phyloP scores from a whole-genome alignment of 1,140 invertebrate species.

The Tenebrio molitor region DNA sequence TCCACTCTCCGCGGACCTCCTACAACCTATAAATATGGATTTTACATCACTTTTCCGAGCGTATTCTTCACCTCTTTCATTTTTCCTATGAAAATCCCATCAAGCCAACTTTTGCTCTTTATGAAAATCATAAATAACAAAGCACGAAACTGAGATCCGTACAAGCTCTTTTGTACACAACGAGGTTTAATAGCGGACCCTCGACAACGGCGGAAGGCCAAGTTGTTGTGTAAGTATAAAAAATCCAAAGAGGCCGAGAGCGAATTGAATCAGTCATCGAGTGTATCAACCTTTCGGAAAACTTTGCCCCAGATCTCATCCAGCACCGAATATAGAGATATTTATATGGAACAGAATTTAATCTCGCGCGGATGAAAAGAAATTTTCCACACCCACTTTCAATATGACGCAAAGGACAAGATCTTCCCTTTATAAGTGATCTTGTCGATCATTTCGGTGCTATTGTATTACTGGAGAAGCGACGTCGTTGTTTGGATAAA shows the following conservation, averaged over 20 bases:
- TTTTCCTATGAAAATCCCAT: slow-evolving; percentile 4
- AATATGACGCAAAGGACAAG: slow-evolving; percentile 10
- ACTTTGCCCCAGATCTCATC: slow-evolving; percentile 2
- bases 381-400: slow-evolving; percentile 14
- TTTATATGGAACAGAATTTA: slow-evolving; percentile 15
- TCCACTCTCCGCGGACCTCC: slow-evolving; percentile 8
- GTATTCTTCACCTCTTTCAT: slow-evolving; percentile 4
- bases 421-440: slow-evolving; percentile 14
- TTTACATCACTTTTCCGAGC: slow-evolving; percentile 12
- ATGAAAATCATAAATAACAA: slow-evolving; percentile 28
- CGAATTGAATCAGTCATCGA: slow-evolving; percentile 20
- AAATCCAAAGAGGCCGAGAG: not conserved
- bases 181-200: not conserved
- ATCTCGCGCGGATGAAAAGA: not conserved
- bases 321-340: slow-evolving; percentile 13
- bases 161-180: not conserved
- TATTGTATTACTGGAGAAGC: not conserved
- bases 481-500: slow-evolving; percentile 5
- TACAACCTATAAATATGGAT: slow-evolving; percentile 33
- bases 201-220: no score
- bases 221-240: not conserved
- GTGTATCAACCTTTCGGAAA: not conserved
- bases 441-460: not conserved
- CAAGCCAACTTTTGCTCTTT: not conserved
- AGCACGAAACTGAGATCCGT: not conserved